Conservation (phyloP, 2,888 invertebrate species). For the Erebia ligea region DNA sequence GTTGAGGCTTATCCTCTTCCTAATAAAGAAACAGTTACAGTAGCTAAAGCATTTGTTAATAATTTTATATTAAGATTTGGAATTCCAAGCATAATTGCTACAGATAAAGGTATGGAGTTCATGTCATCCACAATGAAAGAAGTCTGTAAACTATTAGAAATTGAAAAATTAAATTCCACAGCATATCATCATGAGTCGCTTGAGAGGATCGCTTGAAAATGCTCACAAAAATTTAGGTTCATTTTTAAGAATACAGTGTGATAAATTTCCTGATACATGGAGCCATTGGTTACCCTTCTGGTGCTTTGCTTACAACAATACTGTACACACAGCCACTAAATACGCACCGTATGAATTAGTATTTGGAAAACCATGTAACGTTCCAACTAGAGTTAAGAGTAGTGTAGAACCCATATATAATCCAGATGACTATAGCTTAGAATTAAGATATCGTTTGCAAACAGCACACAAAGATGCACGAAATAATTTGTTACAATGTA, state of each 20-base stretch:
- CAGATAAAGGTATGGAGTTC: conserved; percentile 30
- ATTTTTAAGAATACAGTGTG: conserved; percentile 23
- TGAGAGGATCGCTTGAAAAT: conserved; percentile 32
- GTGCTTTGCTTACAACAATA: conserved; percentile 30
- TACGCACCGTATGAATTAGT: conserved; percentile 36
- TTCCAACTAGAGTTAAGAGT: conserved; percentile 28
- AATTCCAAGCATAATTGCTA: conserved; percentile 28
- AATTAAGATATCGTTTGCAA: conserved; percentile 35
- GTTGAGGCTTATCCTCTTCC: conserved; percentile 23
- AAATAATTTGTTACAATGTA: conserved; percentile 11
- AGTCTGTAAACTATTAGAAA: conserved; percentile 37
- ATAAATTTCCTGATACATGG: conserved; percentile 17
- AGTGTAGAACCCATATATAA: conserved; percentile 29
- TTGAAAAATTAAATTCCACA: conserved; percentile 34
- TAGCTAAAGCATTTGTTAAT: conserved; percentile 30
- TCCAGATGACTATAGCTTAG: conserved; percentile 25
- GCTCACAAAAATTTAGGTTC: conserved; percentile 22
- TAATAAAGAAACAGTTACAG: conserved; percentile 13
- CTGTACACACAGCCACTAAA: conserved; percentile 27
- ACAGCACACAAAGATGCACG: conserved; percentile 30
- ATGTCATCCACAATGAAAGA: conserved; percentile 18
- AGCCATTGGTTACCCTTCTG: conserved; percentile 28
- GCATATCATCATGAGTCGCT: conserved; percentile 37
- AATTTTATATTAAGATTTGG: conserved; percentile 33
- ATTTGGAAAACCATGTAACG: conserved; percentile 27